These are phyloP conservation scores for Corythucha ciliata DNA, from an alignment of 2,888 invertebrate species.

Conservation along the genomic window DNA sequence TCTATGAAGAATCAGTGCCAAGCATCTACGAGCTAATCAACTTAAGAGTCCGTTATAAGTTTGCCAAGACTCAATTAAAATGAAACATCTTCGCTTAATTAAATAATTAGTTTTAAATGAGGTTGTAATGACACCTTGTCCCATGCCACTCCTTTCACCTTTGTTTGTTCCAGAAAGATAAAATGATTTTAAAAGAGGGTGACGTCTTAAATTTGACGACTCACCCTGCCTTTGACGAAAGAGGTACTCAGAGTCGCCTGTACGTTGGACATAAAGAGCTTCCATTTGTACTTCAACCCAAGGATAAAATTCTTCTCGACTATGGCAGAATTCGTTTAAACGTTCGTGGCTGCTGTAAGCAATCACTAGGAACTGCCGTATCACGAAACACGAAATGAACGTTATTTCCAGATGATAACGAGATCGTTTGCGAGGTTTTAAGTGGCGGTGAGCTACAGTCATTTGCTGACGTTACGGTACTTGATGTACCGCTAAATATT, in stretches of 20 bases:
- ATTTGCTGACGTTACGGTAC: slow-evolving; percentile 47
- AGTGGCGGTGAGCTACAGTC: slow-evolving; percentile 48
- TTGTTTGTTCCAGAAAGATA: slow-evolving; percentile 22
- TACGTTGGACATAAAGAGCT: slow-evolving; percentile 30
- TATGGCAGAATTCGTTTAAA: slow-evolving; percentile 31
- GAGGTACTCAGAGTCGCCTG: slow-evolving; percentile 30
- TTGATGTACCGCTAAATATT: slow-evolving; percentile 46
- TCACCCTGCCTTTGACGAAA: slow-evolving; percentile 28
- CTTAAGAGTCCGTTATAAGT: too few relatives aligned
- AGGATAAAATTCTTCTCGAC: slow-evolving; percentile 30
- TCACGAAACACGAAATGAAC: background rate
- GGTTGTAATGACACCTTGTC: too few relatives aligned
- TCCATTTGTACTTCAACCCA: slow-evolving; percentile 25
- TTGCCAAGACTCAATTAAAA: too few relatives aligned
- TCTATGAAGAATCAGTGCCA: too few relatives aligned
- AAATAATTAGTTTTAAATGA: too few relatives aligned
- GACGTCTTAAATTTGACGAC: slow-evolving; percentile 32
- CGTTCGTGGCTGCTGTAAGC: slow-evolving; percentile 28
- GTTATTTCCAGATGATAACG: slow-evolving; percentile 42
- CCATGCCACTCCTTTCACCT: background rate
- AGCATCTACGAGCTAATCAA: too few relatives aligned
- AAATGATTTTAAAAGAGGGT: slow-evolving; percentile 30
- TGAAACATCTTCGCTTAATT: too few relatives aligned
- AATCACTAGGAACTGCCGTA: background rate
- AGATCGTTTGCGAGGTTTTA: slow-evolving; percentile 47